Evolutionary conservation across 2,113 vertebrate species (phyloP).

Genomic region (Cynopterus brachyotis): DNA sequence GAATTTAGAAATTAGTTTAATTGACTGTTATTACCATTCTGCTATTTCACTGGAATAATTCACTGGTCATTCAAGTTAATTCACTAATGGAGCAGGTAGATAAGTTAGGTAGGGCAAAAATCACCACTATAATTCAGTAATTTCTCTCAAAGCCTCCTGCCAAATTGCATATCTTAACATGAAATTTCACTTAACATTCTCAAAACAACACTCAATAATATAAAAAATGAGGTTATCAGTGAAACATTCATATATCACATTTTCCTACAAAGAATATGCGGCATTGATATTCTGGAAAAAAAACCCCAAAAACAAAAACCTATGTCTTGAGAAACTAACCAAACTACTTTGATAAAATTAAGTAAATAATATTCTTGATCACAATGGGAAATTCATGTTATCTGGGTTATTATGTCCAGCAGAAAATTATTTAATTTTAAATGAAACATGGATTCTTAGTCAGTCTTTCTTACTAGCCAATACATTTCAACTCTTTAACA

Average conservation of each 20-base stretch:
- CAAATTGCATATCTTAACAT: slow-evolving; percentile 69
- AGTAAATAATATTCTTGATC: not conserved
- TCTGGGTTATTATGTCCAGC: not conserved
- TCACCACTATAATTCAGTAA: slow-evolving; percentile 37
- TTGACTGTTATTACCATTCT: slow-evolving; percentile 76
- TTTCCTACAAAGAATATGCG: slow-evolving; percentile 18
- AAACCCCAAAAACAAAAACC: not conserved
- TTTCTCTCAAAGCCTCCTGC: slow-evolving; percentile 58
- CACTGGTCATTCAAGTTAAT: slow-evolving; percentile 72
- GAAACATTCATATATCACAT: slow-evolving; percentile 68
- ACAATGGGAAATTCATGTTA: not conserved
- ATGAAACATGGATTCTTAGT: not conserved
- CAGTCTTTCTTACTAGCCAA: not conserved
- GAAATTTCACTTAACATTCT: slow-evolving; percentile 66
- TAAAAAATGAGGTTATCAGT: slow-evolving; percentile 66
- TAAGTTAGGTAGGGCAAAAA: slow-evolving; percentile 20
- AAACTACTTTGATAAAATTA: slow-evolving; percentile 36
- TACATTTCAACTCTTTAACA: not conserved
- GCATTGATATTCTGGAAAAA: not conserved
- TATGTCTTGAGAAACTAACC: not conserved
- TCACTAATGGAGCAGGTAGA: slow-evolving; percentile 69
- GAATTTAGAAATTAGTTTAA: slow-evolving; percentile 80
- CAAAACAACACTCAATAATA: slow-evolving; percentile 64
- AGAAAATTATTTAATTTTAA: not conserved
- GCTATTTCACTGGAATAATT: slow-evolving; percentile 72